Base-by-base conservation (phyloP, 2,113 vertebrate genomes). In the Strigops habroptila region DNA sequence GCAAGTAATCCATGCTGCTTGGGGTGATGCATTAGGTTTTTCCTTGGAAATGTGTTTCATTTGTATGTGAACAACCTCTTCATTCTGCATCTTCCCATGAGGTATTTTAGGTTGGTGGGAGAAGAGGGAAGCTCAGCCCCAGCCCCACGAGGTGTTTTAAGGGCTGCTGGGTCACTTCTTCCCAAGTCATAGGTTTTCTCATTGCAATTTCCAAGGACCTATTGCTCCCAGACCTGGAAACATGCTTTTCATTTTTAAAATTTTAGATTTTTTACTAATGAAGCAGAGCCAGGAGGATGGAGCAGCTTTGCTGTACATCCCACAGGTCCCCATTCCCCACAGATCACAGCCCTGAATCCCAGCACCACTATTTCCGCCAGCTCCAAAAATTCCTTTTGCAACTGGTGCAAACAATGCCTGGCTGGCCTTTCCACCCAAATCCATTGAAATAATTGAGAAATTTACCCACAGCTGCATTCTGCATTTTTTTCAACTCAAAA, bases 321-420 rank as follows among this genome's bases (percentile, higher is more conserved):
- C 53, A 21, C 6, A 6, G 78, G 67, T 83, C 65, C 87, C 65
- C 10, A 0, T 55, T 48, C 83, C 33, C 3, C 59, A 31, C n/a
- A 67, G 28, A 51, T 88, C 68, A 28, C 82, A 75, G 73, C 74
- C 67, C 74, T 33, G 4, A 92, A 87, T 53, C 83, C 23, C 35
- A 93, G 27, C 59, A 37, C 62, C 35, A 8, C 86, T 78, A 22
- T 79, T 96, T 85, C 88, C 64, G 48, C 33, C 53, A 70, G 63
- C 64, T 93, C 82, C 95, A 92, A 69, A 96, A 83, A 75, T 77
- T 93, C 80, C 74, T 96, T 89, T 87, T 48, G 27, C 85, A 95
- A 92, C 39, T 73, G 43, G 21, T 93, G 53, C 18, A 21, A 92
- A 76, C 86, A 94, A 90, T 22, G 1, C 53, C 78, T 84, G 68